Conservation (phyloP, 2,113 vertebrate genomes). For the Cynocephalus volans region DNA sequence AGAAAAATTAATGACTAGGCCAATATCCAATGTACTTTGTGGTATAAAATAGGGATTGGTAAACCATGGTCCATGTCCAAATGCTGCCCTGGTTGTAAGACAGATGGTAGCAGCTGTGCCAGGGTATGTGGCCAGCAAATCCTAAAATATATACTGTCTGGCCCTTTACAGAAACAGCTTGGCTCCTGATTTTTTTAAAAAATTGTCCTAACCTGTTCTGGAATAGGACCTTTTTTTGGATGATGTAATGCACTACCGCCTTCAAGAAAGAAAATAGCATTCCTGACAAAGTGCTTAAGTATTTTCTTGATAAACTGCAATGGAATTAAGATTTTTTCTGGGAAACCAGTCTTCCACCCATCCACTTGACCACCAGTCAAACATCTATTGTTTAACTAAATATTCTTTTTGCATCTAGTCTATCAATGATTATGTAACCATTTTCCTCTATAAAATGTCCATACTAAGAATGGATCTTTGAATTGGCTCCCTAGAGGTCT, state of each 20-base stretch:
- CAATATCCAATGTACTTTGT: neutral
- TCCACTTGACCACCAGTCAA: slow-evolving; percentile 73
- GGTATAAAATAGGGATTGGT: neutral
- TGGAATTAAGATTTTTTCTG: slow-evolving; percentile 66
- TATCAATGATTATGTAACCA: slow-evolving; percentile 60
- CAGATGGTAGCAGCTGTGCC: neutral
- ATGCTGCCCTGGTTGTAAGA: neutral
- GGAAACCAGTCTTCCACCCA: slow-evolving; percentile 55
- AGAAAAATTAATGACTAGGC: neutral
- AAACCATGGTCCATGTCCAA: neutral
- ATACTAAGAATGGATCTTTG: neutral
- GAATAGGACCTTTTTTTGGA: neutral
- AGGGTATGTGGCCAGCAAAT: neutral
- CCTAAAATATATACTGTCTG: neutral
- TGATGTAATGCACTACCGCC: neutral
- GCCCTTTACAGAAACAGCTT: slow-evolving; percentile 16
- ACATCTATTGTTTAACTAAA: slow-evolving; percentile 64
- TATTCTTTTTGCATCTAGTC: slow-evolving; percentile 53
- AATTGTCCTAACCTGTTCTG: neutral
- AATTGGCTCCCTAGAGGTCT: neutral
- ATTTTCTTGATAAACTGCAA: slow-evolving; percentile 69
- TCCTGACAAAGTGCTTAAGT: slow-evolving; percentile 61
- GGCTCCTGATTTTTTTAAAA: neutral
- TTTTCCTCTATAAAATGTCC: neutral
- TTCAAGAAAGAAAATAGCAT: slow-evolving; percentile 57